phyloP scores from a whole-genome alignment of 2,113 vertebrate species.

The Forbesichthys papilliferus region DNA sequence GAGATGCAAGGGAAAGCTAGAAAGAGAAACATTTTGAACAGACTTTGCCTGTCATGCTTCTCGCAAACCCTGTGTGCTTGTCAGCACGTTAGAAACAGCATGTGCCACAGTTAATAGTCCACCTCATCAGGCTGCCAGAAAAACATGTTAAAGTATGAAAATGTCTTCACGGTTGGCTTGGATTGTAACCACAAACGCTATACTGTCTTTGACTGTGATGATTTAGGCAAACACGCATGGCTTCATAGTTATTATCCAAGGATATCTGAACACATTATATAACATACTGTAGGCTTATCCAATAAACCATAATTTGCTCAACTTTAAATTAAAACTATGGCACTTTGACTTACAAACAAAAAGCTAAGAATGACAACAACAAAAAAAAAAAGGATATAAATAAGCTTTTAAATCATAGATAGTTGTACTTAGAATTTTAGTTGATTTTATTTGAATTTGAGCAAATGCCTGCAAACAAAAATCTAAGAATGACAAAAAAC shows the following conservation, averaged over 20 bases:
- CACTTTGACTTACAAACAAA: background rate
- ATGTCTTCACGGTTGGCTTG: constrained; percentile 58
- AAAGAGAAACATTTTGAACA: constrained; percentile 30
- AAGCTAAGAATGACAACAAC: too few species aligned
- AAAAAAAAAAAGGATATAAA: too few species aligned
- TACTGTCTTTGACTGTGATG: constrained; percentile 32
- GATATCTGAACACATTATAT: too few species aligned
- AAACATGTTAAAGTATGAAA: constrained; percentile 43
- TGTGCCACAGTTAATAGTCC: constrained; percentile 39
- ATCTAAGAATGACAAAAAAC: too few species aligned
- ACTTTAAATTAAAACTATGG: constrained; percentile 8
- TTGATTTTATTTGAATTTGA: too few species aligned
- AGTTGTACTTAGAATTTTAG: too few species aligned
- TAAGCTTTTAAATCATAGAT: too few species aligned
- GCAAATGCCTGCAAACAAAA: too few species aligned
- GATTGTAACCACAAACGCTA: constrained; percentile 37
- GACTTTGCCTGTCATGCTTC: constrained; percentile 23
- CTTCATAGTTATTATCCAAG: too few species aligned
- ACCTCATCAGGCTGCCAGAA: constrained; percentile 36
- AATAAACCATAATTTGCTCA: too few species aligned
- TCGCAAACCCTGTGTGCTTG: constrained; percentile 48
- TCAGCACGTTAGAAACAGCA: constrained; percentile 44
- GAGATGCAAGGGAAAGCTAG: constrained; percentile 12
- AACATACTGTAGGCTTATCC: too few species aligned
- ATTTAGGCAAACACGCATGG: constrained; percentile 27